Evolutionary conservation across 2,797 vertebrate genomes (phyloP), one percentile per base, ranked within the genome.

Genomic region (Clarias laeviceps): DNA sequence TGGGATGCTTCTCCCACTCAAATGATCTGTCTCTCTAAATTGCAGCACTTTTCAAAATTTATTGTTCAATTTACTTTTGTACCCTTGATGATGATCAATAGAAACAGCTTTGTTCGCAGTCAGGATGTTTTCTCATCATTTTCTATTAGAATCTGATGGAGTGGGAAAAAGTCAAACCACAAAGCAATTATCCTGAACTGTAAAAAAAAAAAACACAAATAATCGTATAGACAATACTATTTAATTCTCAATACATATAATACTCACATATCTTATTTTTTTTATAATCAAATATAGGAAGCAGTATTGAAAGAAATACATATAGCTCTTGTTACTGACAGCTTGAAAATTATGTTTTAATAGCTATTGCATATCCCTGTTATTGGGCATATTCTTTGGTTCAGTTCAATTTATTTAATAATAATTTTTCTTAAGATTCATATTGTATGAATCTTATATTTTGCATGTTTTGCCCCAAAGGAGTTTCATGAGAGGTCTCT

Each of bases 51-150:
- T 84, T 87, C 18, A 82, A 88, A 88, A 89, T 90, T 15, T 89
- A 88, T 89, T 89, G 88, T 88, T 87, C 81, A 89, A 89, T 87
- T 89, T 83, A 85, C 83, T 82, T 86, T 87, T 87, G 61, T 85
- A 85, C 84, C 57, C 88, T 87, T 90, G 86, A 88, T 89, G 87
- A 88, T 88, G 86, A 90, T 89, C 88, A 86, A 89, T 89, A 88
- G 84, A 89, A 84, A 81, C 80, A 66, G 84, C 62, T 87, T 85
- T 89, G 84, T 77, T 87, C 61, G 83, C 70, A 77, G 72, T 86
- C 83, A 87, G 87, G 57, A 87, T 66, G 86, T 62, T 68, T 89
- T 90, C 80, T 79, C 84, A 86, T 87, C 78, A 83, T 70, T 80
- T 87, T 87, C 86, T 88, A 90, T 90, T 88, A 87, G 85, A 86